Percentiles rank a stretch among this genome's conserved stretches.
These are phyloP conservation scores for Phenganax subtilis DNA, from an alignment of 92 coral and sea anemone genomes.

Conservation along the genomic window DNA sequence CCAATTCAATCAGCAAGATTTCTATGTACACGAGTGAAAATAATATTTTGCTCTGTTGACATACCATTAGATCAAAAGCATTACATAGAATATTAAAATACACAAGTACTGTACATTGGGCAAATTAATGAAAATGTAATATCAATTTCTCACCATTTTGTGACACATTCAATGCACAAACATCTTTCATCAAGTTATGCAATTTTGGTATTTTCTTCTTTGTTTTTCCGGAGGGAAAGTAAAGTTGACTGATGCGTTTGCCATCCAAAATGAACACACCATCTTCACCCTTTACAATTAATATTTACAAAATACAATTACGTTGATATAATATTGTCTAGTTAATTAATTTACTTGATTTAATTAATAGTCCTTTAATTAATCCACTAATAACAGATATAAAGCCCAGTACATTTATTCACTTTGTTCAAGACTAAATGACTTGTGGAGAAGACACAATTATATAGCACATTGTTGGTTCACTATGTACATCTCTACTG, in stretches of 20 bases:
- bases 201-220: constrained; percentile 76
- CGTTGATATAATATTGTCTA: neutral
- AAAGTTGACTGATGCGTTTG: constrained; percentile 69
- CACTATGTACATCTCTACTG: too few relatives aligned
- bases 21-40: neutral
- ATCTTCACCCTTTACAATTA: constrained; percentile 65
- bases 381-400: too few relatives aligned
- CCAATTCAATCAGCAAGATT: neutral
- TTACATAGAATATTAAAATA: too few relatives aligned
- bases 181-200: constrained; percentile 66
- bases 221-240: constrained; percentile 92
- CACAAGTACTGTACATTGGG: too few relatives aligned
- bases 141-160: constrained; percentile 66
- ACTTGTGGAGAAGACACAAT: too few relatives aligned
- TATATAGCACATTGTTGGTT: too few relatives aligned
- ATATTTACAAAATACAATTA: too few relatives aligned
- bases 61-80: too few relatives aligned
- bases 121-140: neutral
- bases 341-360: neutral
- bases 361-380: neutral
- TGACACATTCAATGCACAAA: constrained; percentile 67
- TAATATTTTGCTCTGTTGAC: too few relatives aligned
- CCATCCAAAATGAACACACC: constrained; percentile 70
- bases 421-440: too few relatives aligned
- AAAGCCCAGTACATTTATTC: too few relatives aligned